Base-by-base conservation (phyloP, 2,888 invertebrate species). In the Pilophorus perplexus region DNA sequence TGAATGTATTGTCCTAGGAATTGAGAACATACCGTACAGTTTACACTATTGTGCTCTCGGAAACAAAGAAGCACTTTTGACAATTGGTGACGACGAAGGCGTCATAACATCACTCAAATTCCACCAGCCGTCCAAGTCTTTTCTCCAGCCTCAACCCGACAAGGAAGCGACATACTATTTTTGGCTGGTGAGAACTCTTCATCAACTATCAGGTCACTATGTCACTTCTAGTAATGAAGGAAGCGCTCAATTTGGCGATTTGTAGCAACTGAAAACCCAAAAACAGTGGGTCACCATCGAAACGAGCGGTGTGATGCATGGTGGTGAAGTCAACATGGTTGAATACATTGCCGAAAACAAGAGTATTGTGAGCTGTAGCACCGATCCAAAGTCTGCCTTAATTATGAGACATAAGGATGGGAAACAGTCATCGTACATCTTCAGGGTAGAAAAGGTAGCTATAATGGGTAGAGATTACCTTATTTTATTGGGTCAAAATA, bases 41-140 rank as follows among this genome's bases (percentile, higher is more conserved):
- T 73, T 83, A 22, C 75, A 80, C 0, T 83, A 83, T 73, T 75
- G 76, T 10, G 76, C 77, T 1, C 71, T 74, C 0, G 68, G 68
- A 72, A 75, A 76, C 8, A 76, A 77, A 2, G 71, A 74, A 0
- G 79, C 81, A 0, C 77, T 79, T 69, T 75, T 85, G 62, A 78
- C 81, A 25, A 74, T 83, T 44, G 85, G 85, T 0, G 80, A 83
- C 18, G 82, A 82, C 69, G 76, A 78, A 27, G 85, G 85, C 0
- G 78, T 80, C 70, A 72, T 85, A 25, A 78, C 78, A 2, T 75
- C 78, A 1, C 67, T 85, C 14, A 76, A 76, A 3, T 85, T 85
- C 74, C 75, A 80, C 14, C 83, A 83, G 72, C 81, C 83, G 0
- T 76, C 80, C 54, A 74, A 79, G 16, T 78, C 80, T 2, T 76